Evolutionary conservation across 1,140 invertebrate species (phyloP), one percentile per base, ranked within the genome.

Genomic region (Alviniconcha marisindica): DNA sequence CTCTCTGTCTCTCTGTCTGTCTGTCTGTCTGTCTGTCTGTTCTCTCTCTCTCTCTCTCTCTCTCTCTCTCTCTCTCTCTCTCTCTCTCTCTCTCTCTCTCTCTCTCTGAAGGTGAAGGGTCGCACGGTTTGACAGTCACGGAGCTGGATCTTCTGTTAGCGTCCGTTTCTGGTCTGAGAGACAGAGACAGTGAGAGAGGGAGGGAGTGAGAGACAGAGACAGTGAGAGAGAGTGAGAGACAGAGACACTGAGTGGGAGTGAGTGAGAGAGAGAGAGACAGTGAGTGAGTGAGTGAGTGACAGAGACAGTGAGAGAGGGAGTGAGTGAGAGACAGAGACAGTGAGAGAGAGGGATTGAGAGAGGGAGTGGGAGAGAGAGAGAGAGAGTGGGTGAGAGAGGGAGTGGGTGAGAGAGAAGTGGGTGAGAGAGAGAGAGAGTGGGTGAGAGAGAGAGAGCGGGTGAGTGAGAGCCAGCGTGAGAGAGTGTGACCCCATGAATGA

Each of bases 321-420:
- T 10, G 33, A 69, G 66, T 12, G 33, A 36, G 33, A 69, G 66
- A 69, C 7, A 36, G 33, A 36, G 33, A 36, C 7, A 36, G 66
- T 12, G n/a, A 36, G n/a, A n/a, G 66, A 69, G 33, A 69, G 66
- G 10, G n/a, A 69, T 7, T 12, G 66, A 69, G 66, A 31, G 66
- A 28, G 77, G 31, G 77, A n/a, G 77, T 24, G 77, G 18, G 51
- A 51, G 77, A 79, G 51, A 54, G 77, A 56, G 40, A 79, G 31
- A 79, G 42, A 56, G 42, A 79, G 31, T 18, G 51, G 7, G 48
- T 7, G 42, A 56, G 77, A 54, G 36, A 28, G n/a, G 31, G 36
- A 33, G 7, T 24, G 36, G 15, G 36, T 24, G 21, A 56, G 36
- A 33, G 40, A 69, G n/a, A 28, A 69, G 33, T 10, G 33, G n/a